phyloP scores from a whole-genome alignment of 2,888 invertebrate species.

The Sesia bembeciformis region DNA sequence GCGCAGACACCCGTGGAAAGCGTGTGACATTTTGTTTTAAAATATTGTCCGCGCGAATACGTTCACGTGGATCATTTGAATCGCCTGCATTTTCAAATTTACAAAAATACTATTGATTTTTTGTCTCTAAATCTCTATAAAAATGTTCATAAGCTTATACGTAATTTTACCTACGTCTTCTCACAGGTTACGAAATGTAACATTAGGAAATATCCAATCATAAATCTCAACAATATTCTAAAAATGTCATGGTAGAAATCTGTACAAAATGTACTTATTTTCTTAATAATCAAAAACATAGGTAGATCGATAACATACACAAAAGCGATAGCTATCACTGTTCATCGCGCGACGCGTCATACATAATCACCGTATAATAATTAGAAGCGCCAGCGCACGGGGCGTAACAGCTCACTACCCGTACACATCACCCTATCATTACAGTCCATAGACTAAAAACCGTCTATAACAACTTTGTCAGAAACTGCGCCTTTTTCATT shows the following conservation, averaged over 20 bases:
- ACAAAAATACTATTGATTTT: no score
- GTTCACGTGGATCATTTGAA: conserved; percentile 70
- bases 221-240: no score
- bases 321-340: no score
- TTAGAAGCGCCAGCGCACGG: conserved; percentile 49
- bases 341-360: conserved; percentile 24
- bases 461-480: neutral
- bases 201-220: no score
- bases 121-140: no score
- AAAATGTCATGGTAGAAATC: no score
- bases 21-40: conserved; percentile 75
- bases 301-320: no score
- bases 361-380: conserved; percentile 44
- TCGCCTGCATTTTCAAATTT: conserved; percentile 29
- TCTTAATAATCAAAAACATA: no score
- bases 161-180: no score
- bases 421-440: conserved; percentile 32
- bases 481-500: conserved; percentile 17
- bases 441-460: conserved; percentile 28
- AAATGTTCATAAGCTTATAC: no score
- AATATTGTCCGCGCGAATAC: conserved; percentile 72
- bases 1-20: conserved; percentile 65
- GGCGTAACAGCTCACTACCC: conserved; percentile 55
- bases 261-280: no score
- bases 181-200: no score